Evolutionary conservation across 2,888 invertebrate species (phyloP).

Genomic region (Leptinotarsa rubiginosa): DNA sequence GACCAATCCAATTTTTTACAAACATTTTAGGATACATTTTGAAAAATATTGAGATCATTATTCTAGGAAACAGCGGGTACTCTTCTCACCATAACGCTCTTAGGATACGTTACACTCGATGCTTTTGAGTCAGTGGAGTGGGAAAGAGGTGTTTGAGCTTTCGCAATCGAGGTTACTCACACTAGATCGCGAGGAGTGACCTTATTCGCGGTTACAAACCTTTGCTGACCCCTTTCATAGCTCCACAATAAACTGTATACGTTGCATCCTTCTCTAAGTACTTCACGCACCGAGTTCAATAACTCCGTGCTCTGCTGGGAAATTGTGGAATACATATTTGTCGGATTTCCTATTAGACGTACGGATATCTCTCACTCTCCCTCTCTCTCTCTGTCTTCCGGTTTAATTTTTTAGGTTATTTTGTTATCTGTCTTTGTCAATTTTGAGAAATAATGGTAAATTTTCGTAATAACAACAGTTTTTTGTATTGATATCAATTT

Average conservation of each 20-base stretch:
- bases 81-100: not conserved
- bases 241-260: conserved; percentile 50
- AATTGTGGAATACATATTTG: conserved; percentile 5
- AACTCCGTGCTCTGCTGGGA: conserved; percentile 28
- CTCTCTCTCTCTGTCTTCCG: too few species aligned
- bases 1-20: too few species aligned
- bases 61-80: not conserved
- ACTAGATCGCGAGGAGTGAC: conserved; percentile 59
- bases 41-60: not conserved
- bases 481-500: too few species aligned
- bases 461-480: too few species aligned
- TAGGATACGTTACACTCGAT: conserved; percentile 1
- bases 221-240: conserved; percentile 55
- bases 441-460: too few species aligned
- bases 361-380: not conserved
- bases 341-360: not conserved
- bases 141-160: conserved; percentile 32
- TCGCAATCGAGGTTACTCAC: conserved; percentile 57
- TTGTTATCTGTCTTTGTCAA: too few species aligned
- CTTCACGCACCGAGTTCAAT: conserved; percentile 39
- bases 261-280: conserved; percentile 46
- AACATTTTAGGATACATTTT: not conserved
- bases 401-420: too few species aligned
- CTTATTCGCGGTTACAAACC: conserved; percentile 60
- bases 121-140: not conserved